Base-by-base conservation (phyloP, 2,797 vertebrate genomes). In the Enteromius treurensis region DNA sequence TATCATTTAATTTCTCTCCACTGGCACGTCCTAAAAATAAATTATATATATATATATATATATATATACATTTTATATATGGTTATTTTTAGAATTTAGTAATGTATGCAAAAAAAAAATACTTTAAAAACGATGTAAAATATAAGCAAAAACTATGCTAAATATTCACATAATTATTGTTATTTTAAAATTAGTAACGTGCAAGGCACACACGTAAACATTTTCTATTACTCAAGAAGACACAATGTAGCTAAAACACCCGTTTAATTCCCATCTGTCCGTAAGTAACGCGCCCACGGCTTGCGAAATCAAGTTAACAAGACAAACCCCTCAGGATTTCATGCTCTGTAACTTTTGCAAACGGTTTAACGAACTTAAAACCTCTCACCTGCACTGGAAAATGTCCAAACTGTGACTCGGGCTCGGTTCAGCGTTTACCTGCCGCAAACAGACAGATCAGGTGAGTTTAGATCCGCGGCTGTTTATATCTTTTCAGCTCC, bases 301-400 rank as follows among this genome's bases (percentile, higher is more conserved):
- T 58, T 76, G 11, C 13, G 4, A 58, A 58, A 11, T 1, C 32
- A 76, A 23, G 5, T 47, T 47, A 29, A 29, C 14, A 14, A 34
- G 32, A 42, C 40, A 64, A 64, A 77, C 4, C 17, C n/a, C 34
- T n/a, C 23, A 3, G 7, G 4, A 49, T 45, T 32, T 13, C 9
- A 19, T 17, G 45, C 3, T 26, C 14, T 37, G 6, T 3, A 23
- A 13, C 40, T 37, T 23, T 21, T 9, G 9, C 14, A 51, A 26
- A 64, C 10, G 29, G 15, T 51, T 76, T 14, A 51, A 19, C 47
- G 9, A 74, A n/a, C 26, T 9, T 19, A 40, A 81, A 60, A 62
- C 51, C 37, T n/a, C 68, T 45, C 23, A 73, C 82, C 82, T 79
- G 67, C 32, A 42, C 3, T 14, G 40, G 49, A 40, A 45, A 77